Evolutionary conservation across 2,113 vertebrate species (phyloP), one percentile per base, ranked within the genome.

Genomic region (Chaenocephalus aceratus): DNA sequence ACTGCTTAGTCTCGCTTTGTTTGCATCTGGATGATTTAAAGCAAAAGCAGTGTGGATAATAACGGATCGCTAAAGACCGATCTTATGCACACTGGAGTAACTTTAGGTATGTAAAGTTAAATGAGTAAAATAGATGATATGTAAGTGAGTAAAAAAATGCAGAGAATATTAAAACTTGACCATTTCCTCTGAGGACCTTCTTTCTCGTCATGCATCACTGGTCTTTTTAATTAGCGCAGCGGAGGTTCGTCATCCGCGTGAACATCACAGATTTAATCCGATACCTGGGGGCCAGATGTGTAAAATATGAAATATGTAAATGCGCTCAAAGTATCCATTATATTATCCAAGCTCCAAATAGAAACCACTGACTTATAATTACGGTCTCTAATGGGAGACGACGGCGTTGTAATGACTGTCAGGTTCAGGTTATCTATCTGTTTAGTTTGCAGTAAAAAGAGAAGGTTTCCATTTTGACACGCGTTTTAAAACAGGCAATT

Each of bases 221-320:
- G 48, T 71, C 67, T 48, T 0, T 72, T 75, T 89, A 87, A 91
- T 87, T 81, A 79, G 87, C 26, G 75, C 82, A 77, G 0, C 34
- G 26, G 89, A 85, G 85, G 57, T 63, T 89, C 82, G 77, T 79
- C 72, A 72, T 84, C 67, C 77, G 56, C 36, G 36, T 5, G 36
- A 41, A 7, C 81, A 81, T 85, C 86, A 83, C 79, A 83, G n/a
- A 44, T 59, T 86, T 69, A 18, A 49, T 59, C 49, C 11, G 9
- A 65, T 67, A 74, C 62, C 30, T 61, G 26, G 34, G 16, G 68
- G 44, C 49, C 72, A 65, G 16, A 71, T 71, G 72, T 82, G 81
- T 26, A 1, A 21, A 21, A 21, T 21, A 21, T 21, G 21, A 21
- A 21, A 21, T 21, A 21, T 21, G 21, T 21, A 57, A 15, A 12